Evolutionary conservation across 2,888 invertebrate species (phyloP).

Genomic region (Pseudeuparius sepicola): DNA sequence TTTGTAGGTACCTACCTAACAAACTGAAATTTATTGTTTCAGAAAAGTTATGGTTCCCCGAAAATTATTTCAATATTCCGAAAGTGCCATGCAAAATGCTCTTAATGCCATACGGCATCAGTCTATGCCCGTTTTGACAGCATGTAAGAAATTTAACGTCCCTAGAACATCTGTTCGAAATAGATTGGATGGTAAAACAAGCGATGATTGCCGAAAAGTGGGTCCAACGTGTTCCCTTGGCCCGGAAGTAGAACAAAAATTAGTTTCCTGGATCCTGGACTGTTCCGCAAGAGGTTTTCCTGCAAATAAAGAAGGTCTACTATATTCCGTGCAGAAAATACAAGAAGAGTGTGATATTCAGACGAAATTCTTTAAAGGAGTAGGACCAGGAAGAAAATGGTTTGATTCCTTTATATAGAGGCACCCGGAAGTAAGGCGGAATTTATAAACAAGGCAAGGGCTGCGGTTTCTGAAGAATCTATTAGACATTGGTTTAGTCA

Average conservation of each 20-base stretch:
- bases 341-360: constrained; percentile 6
- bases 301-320: constrained; percentile 1
- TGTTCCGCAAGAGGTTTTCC: constrained; percentile 8
- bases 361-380: constrained; percentile 4
- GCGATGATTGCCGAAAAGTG: constrained; percentile 7
- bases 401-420: too few relatives aligned
- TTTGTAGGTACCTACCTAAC: too few relatives aligned
- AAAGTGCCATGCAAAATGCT: constrained; percentile 7
- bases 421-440: too few relatives aligned
- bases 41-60: too few relatives aligned
- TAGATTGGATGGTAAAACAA: constrained; percentile 8
- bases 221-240: constrained; percentile 5
- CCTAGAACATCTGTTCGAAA: constrained; percentile 9
- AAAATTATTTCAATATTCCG: too few relatives aligned
- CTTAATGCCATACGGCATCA: constrained; percentile 8
- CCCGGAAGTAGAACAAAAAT: constrained; percentile 5
- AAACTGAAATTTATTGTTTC: too few relatives aligned
- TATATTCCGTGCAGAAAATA: constrained; percentile 7
- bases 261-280: constrained; percentile 5
- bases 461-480: constrained; percentile 2
- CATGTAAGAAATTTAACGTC: too few relatives aligned
- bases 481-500: constrained; percentile 9
- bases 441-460: constrained; percentile 8
- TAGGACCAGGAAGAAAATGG: constrained; percentile 7
- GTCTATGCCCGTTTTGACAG: constrained; percentile 7